These are phyloP conservation scores for Rhynchotus rufescens DNA, from an alignment of 2,797 vertebrate species.

Conservation along the genomic window DNA sequence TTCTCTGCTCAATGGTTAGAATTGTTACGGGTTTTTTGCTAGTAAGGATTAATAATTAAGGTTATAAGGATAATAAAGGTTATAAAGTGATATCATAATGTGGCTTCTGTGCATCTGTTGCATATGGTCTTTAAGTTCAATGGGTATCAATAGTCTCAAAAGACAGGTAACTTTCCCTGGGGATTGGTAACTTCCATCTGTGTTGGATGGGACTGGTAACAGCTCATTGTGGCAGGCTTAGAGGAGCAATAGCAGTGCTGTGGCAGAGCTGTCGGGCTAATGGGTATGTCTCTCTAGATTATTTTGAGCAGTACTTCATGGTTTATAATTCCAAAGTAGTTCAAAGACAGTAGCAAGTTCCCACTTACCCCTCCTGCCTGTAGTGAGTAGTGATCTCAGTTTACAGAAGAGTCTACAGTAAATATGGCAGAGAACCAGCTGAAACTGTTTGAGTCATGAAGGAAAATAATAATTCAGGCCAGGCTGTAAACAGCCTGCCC, in stretches of 20 bases:
- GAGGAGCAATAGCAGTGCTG: background rate
- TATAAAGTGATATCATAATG: too few relatives aligned
- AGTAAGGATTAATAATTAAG: too few relatives aligned
- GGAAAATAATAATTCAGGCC: background rate
- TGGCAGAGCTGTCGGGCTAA: background rate
- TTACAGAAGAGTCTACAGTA: background rate
- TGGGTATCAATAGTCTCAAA: background rate
- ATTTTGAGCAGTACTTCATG: background rate
- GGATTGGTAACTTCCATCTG: fast-evolving
- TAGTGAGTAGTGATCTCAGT: background rate
- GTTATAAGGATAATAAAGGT: too few relatives aligned
- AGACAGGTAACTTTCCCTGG: background rate
- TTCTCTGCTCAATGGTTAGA: too few relatives aligned
- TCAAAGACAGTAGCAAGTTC: background rate
- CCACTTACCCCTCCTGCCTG: background rate
- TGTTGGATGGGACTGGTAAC: background rate
- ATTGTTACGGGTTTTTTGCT: too few relatives aligned
- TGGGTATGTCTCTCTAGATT: background rate
- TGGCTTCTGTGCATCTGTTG: background rate
- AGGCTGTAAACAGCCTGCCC: background rate
- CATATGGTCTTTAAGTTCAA: background rate
- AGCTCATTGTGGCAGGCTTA: background rate
- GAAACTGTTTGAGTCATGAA: background rate
- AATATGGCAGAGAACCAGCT: background rate
- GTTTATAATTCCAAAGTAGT: background rate